These are phyloP conservation scores for Ictalurus punctatus DNA, from an alignment of 2,113 vertebrate genomes.

Conservation along the genomic window DNA sequence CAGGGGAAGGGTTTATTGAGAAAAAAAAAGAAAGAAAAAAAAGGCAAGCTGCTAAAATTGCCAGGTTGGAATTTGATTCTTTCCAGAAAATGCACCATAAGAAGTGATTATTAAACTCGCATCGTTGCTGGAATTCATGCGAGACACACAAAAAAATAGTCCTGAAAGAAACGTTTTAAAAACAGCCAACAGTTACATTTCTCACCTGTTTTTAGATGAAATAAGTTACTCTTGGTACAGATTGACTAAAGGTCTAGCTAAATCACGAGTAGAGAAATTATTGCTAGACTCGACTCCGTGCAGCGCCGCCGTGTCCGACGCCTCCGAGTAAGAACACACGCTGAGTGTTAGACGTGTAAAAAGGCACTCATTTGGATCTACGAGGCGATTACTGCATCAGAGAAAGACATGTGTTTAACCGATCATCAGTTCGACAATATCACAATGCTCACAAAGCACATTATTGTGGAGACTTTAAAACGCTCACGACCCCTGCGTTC, in stretches of 20 bases:
- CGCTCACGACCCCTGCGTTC: not conserved
- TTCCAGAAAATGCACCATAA: not conserved
- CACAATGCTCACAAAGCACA: not conserved
- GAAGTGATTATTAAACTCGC: conserved; percentile 1
- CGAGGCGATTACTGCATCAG: conserved; percentile 44
- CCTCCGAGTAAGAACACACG: conserved; percentile 17
- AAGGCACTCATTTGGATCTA: conserved; percentile 50
- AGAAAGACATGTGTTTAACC: not conserved
- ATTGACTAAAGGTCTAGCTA: not conserved
- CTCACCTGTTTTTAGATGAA: not conserved
- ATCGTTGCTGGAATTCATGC: not conserved
- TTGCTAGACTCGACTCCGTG: conserved; percentile 37
- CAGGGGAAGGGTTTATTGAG: no score
- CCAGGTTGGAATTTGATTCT: not conserved
- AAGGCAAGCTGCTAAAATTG: not conserved
- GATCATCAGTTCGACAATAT: not conserved
- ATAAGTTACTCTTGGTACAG: not conserved
- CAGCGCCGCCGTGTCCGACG: not conserved
- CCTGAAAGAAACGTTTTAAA: not conserved
- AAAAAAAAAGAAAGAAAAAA: not conserved
- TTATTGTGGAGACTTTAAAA: not conserved
- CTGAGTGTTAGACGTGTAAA: conserved; percentile 11
- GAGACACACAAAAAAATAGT: not conserved
- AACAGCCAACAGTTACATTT: not conserved
- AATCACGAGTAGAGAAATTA: conserved; percentile 29